A percentile compares a stretch with the other conserved stretches of the same genome.
Conservation (phyloP, 2,888 invertebrate genomes). For the Alsophila aescularia region DNA sequence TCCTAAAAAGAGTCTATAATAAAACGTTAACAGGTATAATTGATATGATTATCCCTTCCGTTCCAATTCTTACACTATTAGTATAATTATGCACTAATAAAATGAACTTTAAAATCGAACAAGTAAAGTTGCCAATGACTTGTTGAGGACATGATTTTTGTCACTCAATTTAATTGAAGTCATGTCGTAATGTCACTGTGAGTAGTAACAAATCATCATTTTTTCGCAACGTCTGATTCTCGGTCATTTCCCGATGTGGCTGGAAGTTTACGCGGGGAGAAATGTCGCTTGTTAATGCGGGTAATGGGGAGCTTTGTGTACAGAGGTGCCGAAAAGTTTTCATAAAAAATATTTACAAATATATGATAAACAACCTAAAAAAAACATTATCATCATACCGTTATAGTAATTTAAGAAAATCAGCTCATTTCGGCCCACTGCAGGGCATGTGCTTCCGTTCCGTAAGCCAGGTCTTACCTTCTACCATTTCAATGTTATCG, state of each 20-base stretch:
- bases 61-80: conserved; percentile 61
- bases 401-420: too few species aligned
- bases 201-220: conserved; percentile 78
- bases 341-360: conserved; percentile 45
- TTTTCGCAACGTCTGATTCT: conserved; percentile 62
- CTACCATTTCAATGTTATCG: too few species aligned
- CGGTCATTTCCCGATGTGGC: conserved; percentile 63
- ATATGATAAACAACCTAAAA: too few species aligned
- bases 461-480: too few species aligned
- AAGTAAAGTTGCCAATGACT: conserved; percentile 32
- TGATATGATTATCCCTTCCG: conserved; percentile 68
- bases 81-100: conserved; percentile 26
- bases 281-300: conserved; percentile 74
- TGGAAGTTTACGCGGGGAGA: conserved; percentile 61
- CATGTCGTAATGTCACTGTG: conserved; percentile 65
- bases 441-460: too few species aligned
- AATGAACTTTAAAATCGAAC: conserved; percentile 41
- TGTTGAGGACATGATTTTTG: conserved; percentile 58
- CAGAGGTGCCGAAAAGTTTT: conserved; percentile 38
- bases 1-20: conserved; percentile 51
- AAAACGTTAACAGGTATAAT: conserved; percentile 75
- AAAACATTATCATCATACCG: too few species aligned
- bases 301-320: conserved; percentile 75
- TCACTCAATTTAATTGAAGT: conserved; percentile 75
- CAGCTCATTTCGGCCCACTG: too few species aligned